Conservation (phyloP, 2,113 vertebrate species). For the Micronycteris hirsuta region DNA sequence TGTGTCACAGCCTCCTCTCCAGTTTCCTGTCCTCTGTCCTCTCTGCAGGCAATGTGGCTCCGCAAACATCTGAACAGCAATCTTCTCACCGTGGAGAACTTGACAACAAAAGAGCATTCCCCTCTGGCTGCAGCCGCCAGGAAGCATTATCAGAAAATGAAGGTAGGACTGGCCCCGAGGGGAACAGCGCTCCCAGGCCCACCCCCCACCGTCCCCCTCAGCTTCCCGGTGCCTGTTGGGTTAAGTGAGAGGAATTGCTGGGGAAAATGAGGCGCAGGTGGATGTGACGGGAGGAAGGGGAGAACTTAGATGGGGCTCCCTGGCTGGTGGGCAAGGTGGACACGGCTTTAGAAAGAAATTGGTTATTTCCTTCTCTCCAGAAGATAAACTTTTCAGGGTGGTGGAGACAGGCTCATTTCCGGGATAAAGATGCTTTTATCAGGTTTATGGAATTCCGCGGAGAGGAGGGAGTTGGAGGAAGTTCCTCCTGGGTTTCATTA, state of each 20-base stretch:
- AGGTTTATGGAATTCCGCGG: slow-evolving; percentile 65
- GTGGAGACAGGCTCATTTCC: background rate
- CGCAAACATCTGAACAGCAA: slow-evolving; percentile 79
- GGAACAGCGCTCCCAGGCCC: background rate
- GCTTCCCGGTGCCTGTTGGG: background rate
- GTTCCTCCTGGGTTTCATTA: slow-evolving; percentile 93
- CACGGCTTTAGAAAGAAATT: background rate
- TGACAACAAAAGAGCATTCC: slow-evolving; percentile 70
- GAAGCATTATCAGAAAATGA: slow-evolving; percentile 42
- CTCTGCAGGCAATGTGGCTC: slow-evolving; percentile 83
- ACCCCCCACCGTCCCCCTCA: fast-evolving
- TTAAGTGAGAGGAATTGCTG: background rate
- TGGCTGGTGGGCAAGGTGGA: too few relatives aligned
- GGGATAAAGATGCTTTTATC: slow-evolving; percentile 68
- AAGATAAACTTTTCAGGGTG: background rate
- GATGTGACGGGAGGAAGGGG: background rate
- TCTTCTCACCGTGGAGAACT: slow-evolving; percentile 73
- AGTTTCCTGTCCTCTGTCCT: background rate
- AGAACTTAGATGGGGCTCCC: fast-evolving
- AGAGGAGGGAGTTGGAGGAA: slow-evolving; percentile 81
- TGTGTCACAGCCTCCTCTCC: background rate
- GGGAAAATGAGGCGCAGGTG: background rate
- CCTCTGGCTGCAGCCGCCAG: slow-evolving; percentile 8
- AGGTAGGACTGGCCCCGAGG: slow-evolving; percentile 71
- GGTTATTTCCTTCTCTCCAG: background rate